Evolutionary conservation across 1,140 invertebrate genomes (phyloP).

Genomic region (Drosophila arizonae): DNA sequence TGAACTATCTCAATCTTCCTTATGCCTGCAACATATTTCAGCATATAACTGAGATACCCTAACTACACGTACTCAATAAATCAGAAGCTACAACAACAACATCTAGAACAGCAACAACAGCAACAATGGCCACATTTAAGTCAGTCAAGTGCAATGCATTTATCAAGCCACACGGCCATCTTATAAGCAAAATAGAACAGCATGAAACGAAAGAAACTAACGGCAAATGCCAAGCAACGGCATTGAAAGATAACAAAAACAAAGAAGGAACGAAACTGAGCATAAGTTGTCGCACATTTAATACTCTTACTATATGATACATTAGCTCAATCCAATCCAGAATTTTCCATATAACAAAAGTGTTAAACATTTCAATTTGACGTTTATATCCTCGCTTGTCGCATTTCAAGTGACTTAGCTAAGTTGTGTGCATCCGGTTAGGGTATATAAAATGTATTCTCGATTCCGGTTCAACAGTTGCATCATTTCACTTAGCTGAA

Average conservation of each 20-base stretch:
- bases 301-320: conserved; percentile 16
- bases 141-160: conserved; percentile 74
- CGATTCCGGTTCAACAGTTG: conserved; percentile 71
- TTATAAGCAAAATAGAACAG: conserved; percentile 31
- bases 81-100: conserved; percentile 26
- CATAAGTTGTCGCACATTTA: neutral
- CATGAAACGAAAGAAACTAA: conserved; percentile 13
- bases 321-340: neutral
- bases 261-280: neutral
- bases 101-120: conserved; percentile 24
- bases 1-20: too few species aligned
- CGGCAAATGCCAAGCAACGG: conserved; percentile 54
- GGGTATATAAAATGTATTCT: conserved; percentile 43
- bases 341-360: neutral
- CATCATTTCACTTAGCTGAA: conserved; percentile 75
- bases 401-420: neutral
- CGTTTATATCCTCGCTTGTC: neutral
- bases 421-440: neutral
- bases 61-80: neutral
- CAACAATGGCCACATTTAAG: conserved; percentile 43
- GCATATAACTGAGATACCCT: neutral
- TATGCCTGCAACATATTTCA: too few species aligned
- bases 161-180: conserved; percentile 64
- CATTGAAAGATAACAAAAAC: conserved; percentile 44
- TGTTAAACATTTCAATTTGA: neutral